Base-by-base conservation (phyloP, 2,797 vertebrate genomes). In the Prunella strophiata region DNA sequence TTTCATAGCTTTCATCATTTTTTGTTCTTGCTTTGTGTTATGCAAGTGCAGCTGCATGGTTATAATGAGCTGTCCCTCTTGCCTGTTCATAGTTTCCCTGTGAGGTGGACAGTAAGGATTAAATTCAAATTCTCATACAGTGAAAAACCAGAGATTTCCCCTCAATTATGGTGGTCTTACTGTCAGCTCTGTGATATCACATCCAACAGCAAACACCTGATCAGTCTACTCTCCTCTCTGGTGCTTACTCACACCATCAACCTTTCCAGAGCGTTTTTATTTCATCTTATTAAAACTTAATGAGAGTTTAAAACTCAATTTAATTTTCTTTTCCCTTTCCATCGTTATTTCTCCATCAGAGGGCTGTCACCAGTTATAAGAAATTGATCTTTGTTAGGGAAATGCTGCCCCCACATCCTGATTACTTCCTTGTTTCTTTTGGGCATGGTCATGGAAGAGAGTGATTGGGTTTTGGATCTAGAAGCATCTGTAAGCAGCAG, bases 211-310 rank as follows among this genome's bases (percentile, higher is more conserved):
- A 59, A 9, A 19, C 21, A 70, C 15, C 52, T 61, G 15, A 55
- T 85, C 11, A 78, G 42, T 32, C 77, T 36, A 15, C 10, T 20
- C 22, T 89, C 29, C 17, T 18, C 25, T 50, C 52, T 82, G 40
- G 7, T 81, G 48, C 63, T 75, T 77, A 42, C 25, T 84, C 21
- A 52, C 36, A 30, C 29, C 5, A 10, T 23, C 48, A 70, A 20
- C 8, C 10, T 66, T 72, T 62, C 45, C 57, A 71, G 48, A 11
- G 26, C 8, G 0, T 73, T 91, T 91, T 87, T 36, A 66, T 91
- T 83, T 63, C 3, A 26, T 85, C 77, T 72, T 66, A 84, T 89
- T 86, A 84, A 90, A 86, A 68, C n/a, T 78, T 90, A 84, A 57
- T 48, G 34, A 82, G 51, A 71, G 19, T 68, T 88, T 7, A 86